A percentile compares a stretch with the other conserved stretches of the same genome.
These are phyloP conservation scores for Cryptotis parvus DNA, from an alignment of 2,113 vertebrate genomes.

Conservation along the genomic window DNA sequence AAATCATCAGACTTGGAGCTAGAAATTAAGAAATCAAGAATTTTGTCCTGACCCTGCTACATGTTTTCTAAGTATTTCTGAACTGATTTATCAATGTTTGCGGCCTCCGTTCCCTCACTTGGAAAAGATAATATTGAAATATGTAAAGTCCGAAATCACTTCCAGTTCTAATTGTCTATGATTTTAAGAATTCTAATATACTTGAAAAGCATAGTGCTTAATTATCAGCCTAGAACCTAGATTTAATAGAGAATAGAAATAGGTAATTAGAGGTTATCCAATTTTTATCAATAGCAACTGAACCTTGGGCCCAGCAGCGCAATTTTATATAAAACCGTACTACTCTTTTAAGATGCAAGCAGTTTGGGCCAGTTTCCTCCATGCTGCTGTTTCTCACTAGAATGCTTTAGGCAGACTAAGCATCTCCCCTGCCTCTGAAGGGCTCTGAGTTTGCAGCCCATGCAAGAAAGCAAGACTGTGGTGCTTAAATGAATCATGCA, in stretches of 20 bases:
- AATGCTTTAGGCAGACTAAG: background rate
- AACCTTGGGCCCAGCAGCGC: background rate
- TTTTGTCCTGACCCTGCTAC: constrained; percentile 5
- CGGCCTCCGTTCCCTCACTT: constrained; percentile 18
- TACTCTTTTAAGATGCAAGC: background rate
- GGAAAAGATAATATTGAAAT: constrained; percentile 45
- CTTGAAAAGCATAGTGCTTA: constrained; percentile 2
- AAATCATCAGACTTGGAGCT: background rate
- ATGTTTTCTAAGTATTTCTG: background rate
- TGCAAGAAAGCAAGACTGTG: constrained; percentile 12
- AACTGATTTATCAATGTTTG: background rate
- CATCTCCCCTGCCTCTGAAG: background rate
- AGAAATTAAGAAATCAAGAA: background rate
- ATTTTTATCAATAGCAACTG: background rate
- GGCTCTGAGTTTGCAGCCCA: constrained; percentile 12
- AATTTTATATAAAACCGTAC: constrained; percentile 42
- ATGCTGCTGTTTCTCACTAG: background rate
- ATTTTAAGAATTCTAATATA: constrained; percentile 42
- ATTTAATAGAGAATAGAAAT: background rate
- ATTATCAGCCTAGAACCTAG: background rate
- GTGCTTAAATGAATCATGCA: constrained; percentile 19
- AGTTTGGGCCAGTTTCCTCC: background rate
- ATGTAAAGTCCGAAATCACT: constrained; percentile 28
- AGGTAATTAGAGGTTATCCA: background rate
- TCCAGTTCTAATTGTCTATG: background rate